Evolutionary conservation across 2,888 invertebrate genomes (phyloP).

Genomic region (Drosophila nr. medialis): DNA sequence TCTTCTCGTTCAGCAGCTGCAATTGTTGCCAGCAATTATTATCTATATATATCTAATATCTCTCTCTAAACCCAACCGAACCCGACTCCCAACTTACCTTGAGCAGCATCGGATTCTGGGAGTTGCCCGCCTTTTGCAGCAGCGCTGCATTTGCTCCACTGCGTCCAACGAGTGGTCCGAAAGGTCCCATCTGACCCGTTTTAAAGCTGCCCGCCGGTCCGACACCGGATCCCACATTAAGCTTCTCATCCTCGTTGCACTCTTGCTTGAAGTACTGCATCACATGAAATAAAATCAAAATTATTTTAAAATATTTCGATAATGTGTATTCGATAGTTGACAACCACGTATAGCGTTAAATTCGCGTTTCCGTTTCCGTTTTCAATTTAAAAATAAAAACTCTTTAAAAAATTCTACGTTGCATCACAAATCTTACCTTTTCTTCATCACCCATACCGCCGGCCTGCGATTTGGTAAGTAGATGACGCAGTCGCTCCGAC

Average conservation of each 20-base stretch:
- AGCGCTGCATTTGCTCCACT: constrained; percentile 49
- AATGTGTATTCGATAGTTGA: background rate
- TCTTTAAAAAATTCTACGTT: background rate
- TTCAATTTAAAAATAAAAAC: background rate
- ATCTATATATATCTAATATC: background rate
- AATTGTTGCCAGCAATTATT: constrained; percentile 25
- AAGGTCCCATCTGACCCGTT: constrained; percentile 63
- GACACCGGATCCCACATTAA: constrained; percentile 40
- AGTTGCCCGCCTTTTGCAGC: constrained; percentile 79
- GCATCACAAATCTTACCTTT: constrained; percentile 56
- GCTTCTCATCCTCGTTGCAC: constrained; percentile 82
- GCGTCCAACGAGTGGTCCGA: constrained; percentile 46
- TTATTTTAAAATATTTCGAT: background rate
- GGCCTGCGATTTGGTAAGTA: constrained; percentile 84
- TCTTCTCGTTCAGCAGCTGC: constrained; percentile 92
- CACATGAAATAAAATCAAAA: background rate
- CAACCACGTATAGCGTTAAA: background rate
- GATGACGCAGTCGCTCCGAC: constrained; percentile 85
- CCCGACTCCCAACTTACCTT: constrained; percentile 85
- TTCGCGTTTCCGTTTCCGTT: background rate
- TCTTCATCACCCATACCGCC: constrained; percentile 76
- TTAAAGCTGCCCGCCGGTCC: constrained; percentile 64
- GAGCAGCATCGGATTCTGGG: constrained; percentile 88
- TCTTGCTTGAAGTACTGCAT: constrained; percentile 81
- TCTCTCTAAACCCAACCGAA: no score